These are phyloP conservation scores for Cryptosula pallasiana DNA, from an alignment of 2,888 invertebrate species.

Conservation along the genomic window DNA sequence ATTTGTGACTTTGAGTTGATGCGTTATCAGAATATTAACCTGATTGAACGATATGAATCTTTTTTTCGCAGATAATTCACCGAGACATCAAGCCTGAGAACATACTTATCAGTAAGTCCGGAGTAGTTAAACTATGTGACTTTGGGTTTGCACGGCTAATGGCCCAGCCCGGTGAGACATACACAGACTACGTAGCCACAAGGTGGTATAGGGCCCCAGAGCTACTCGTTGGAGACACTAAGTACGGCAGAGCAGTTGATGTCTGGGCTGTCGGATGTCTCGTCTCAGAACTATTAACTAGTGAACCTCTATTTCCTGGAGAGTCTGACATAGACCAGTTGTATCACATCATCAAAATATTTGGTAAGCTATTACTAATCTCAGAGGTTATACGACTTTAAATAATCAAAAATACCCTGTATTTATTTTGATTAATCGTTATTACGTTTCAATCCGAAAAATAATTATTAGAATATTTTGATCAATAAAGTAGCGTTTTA, in stretches of 20 bases:
- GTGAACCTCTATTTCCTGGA: constrained; percentile 80
- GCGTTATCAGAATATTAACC: neutral
- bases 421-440: too few species aligned
- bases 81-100: constrained; percentile 68
- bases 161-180: constrained; percentile 65
- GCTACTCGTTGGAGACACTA: constrained; percentile 66
- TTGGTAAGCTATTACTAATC: too few species aligned
- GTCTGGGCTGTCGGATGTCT: constrained; percentile 83
- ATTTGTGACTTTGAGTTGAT: neutral
- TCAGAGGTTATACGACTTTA: too few species aligned
- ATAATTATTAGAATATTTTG: too few species aligned
- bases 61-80: constrained; percentile 60
- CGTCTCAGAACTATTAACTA: constrained; percentile 78
- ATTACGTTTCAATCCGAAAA: too few species aligned
- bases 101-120: constrained; percentile 64
- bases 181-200: constrained; percentile 76
- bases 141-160: constrained; percentile 71
- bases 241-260: constrained; percentile 63
- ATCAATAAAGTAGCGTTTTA: too few species aligned
- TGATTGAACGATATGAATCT: neutral
- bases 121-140: constrained; percentile 76
- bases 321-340: constrained; percentile 85
- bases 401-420: too few species aligned
- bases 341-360: constrained; percentile 71
- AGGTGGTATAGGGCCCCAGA: constrained; percentile 79